Percentiles rank a stretch among this genome's conserved stretches.
phyloP scores from a whole-genome alignment of 2,113 vertebrate genomes.

The Petrocephalus zakoni region DNA sequence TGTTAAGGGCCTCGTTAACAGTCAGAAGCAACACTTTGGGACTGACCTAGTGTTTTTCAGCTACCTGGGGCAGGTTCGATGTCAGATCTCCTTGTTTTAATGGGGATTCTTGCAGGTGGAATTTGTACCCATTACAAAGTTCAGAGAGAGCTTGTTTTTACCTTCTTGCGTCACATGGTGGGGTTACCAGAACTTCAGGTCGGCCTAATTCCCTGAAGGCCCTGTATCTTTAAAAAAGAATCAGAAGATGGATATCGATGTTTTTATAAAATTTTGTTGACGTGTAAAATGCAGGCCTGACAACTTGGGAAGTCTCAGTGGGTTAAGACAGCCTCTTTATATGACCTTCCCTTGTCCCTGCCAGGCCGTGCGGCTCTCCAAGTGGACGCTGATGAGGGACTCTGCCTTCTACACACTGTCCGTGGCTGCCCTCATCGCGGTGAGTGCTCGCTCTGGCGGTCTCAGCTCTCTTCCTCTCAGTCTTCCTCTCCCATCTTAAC shows the following conservation, averaged over 20 bases:
- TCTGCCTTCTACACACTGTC: conserved; percentile 82
- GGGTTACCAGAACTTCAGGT: background rate
- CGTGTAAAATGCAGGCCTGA: background rate
- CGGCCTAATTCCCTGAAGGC: background rate
- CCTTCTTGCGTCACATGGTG: background rate
- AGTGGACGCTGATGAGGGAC: conserved; percentile 84
- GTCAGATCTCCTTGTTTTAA: background rate
- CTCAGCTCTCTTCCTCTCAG: background rate
- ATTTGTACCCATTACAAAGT: background rate
- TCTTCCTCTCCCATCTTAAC: background rate
- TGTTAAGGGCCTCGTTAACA: background rate
- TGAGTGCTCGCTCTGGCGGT: conserved; percentile 53
- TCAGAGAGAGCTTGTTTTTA: background rate
- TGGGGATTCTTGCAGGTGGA: background rate
- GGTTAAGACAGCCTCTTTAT: background rate
- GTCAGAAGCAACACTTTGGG: background rate
- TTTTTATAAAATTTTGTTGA: background rate
- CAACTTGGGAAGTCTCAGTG: background rate
- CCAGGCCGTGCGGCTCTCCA: conserved; percentile 81
- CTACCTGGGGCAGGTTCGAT: background rate
- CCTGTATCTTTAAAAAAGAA: background rate
- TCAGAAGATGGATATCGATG: background rate
- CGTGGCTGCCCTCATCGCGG: conserved; percentile 80
- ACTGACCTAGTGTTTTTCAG: background rate
- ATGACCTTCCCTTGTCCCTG: background rate